These are phyloP conservation scores for Iguana delicatissima DNA, from an alignment of 2,797 vertebrate genomes.

Conservation along the genomic window DNA sequence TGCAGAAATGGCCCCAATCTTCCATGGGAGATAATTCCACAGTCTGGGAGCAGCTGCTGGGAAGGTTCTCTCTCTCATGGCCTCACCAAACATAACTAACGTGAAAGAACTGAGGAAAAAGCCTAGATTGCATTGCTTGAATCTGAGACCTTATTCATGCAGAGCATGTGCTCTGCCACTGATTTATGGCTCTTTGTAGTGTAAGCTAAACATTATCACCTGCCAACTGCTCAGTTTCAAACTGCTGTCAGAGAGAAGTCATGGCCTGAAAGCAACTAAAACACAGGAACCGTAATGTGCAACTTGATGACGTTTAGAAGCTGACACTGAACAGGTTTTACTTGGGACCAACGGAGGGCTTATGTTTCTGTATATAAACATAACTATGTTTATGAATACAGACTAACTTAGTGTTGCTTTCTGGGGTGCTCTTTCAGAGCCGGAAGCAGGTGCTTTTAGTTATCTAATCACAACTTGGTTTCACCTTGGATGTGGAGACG, in stretches of 20 bases:
- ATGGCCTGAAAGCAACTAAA: not conserved
- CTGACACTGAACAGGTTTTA: not conserved
- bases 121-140: not conserved
- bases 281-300: not conserved
- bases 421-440: not conserved
- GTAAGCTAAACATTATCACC: not conserved
- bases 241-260: not conserved
- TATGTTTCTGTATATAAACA: no score
- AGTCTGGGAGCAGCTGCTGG: no score
- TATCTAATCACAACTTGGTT: constrained; percentile 46
- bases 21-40: not conserved
- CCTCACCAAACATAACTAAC: not conserved
- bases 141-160: not conserved
- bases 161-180: no score
- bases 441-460: constrained; percentile 29
- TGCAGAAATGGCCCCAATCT: no score
- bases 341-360: not conserved
- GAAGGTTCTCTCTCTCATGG: not conserved
- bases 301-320: not conserved
- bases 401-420: not conserved
- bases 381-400: not conserved
- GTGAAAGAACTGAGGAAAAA: not conserved
- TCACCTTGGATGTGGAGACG: constrained; percentile 41
- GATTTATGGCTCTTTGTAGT: not conserved
- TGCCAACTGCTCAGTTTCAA: not conserved